Base-by-base conservation (phyloP, 2,888 invertebrate species). In the Cyaniris semiargus region DNA sequence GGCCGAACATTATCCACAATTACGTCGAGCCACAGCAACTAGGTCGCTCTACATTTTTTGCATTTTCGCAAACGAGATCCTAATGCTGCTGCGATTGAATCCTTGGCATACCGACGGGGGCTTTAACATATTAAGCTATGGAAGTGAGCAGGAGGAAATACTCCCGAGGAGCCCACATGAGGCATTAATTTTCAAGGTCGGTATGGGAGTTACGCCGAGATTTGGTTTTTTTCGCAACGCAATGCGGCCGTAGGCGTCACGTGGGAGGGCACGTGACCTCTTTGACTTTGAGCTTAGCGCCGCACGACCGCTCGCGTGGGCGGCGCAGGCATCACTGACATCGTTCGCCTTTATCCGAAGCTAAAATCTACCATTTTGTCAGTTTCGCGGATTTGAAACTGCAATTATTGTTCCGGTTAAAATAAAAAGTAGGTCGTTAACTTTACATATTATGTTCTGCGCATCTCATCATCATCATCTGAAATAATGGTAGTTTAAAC, bases 161-260 rank as follows among this genome's bases (percentile, higher is more conserved):
- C 83, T 84, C 85, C 85, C 84, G 85, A 85, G 84, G 86, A 86
- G 87, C 90, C 90, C 90, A 91, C 92, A 87, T 90, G 86, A 90
- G 88, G 90, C 87, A 89, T 91, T 92, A 89, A 90, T 88, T 89
- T 87, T 90, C 92, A 93, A 94, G 93, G 93, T 90, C 91, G 85
- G 83, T 85, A 85, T 88, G 85, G 86, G 85, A 91, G 88, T 89
- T 86, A 87, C 85, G 87, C 87, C 86, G 83, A 89, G 88, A 89
- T 91, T 90, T 88, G 85, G 85, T 88, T 92, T 91, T 90, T 94
- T 93, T 94, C 90, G 93, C 93, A 93, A 93, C 87, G 88, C 88
- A 90, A 85, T 90, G 88, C 83, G 86, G 84, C 83, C 86, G 93
- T 92, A 88, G 93, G 92, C 89, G 92, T 89, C 85, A 86, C 84